Evolutionary conservation across 2,888 invertebrate species (phyloP).

Genomic region (Phoenoteleia sp.): DNA sequence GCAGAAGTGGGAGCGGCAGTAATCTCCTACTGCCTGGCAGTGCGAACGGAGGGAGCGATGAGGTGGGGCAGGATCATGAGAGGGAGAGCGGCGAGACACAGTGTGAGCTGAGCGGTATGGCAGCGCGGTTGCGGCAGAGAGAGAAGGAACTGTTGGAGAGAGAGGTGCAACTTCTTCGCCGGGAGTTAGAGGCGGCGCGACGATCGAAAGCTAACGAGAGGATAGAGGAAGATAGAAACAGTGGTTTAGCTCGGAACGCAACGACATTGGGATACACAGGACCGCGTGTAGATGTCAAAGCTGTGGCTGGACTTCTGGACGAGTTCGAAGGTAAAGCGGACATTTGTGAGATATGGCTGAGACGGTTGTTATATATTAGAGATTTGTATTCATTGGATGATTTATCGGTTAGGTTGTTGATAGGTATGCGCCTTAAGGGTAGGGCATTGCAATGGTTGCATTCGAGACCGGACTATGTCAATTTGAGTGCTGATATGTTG

Average conservation of each 20-base stretch:
- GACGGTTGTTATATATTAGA: neutral
- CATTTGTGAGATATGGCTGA: neutral
- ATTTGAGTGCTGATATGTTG: neutral
- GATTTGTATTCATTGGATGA: neutral
- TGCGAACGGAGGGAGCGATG: too few relatives aligned
- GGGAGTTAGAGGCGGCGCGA: neutral
- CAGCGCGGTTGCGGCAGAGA: neutral
- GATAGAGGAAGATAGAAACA: neutral
- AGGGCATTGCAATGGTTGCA: conserved; percentile 55
- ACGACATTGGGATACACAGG: too few relatives aligned
- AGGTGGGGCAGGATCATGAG: too few relatives aligned
- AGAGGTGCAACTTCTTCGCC: neutral
- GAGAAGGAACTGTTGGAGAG: neutral
- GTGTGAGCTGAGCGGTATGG: too few relatives aligned
- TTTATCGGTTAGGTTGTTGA: conserved; percentile 24
- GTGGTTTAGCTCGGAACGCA: too few relatives aligned
- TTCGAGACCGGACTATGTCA: conserved; percentile 33
- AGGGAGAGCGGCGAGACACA: too few relatives aligned
- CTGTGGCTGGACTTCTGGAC: neutral
- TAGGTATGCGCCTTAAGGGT: conserved; percentile 30
- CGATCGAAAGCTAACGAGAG: too few relatives aligned
- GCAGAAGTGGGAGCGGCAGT: too few relatives aligned
- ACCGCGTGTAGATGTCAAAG: neutral
- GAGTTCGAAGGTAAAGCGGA: neutral
- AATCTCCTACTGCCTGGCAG: too few relatives aligned